These are phyloP conservation scores for Pomatostomus ruficeps DNA, from an alignment of 2,113 vertebrate genomes.

Conservation along the genomic window DNA sequence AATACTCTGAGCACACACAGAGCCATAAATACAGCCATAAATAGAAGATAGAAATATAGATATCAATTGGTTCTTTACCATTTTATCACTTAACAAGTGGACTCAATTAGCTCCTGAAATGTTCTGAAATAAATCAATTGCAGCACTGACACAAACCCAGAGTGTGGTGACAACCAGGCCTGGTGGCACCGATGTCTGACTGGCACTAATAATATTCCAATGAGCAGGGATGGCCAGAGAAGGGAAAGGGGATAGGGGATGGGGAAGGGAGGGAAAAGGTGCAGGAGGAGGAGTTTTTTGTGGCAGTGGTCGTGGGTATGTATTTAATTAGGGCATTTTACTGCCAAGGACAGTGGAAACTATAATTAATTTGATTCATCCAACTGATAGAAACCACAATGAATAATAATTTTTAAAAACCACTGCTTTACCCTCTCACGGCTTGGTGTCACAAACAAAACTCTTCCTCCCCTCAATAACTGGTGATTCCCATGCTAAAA, in stretches of 20 bases:
- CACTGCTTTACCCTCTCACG: not conserved
- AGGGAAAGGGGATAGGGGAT: not conserved
- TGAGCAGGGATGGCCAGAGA: not conserved
- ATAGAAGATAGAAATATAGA: conserved; percentile 23
- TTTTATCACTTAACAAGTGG: not conserved
- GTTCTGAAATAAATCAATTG: not conserved
- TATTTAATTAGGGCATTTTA: not conserved
- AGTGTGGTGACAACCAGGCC: not conserved
- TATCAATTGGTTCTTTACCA: not conserved
- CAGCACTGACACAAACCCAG: not conserved
- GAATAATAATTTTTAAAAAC: not conserved
- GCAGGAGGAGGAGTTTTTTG: not conserved
- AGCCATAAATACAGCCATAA: conserved; percentile 52
- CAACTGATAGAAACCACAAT: not conserved
- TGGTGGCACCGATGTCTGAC: not conserved
- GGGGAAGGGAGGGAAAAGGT: not conserved
- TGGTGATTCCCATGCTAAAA: rapidly evolving
- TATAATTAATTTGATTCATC: not conserved
- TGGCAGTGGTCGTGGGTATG: not conserved
- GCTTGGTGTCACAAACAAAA: not conserved
- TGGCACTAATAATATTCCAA: not conserved
- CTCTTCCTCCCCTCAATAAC: not conserved
- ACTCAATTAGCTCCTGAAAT: not conserved
- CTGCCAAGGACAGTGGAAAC: not conserved
- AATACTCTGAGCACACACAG: not conserved